Evolutionary conservation across 2,797 vertebrate genomes (phyloP).

Genomic region (Hyperoplus lanceolatus): DNA sequence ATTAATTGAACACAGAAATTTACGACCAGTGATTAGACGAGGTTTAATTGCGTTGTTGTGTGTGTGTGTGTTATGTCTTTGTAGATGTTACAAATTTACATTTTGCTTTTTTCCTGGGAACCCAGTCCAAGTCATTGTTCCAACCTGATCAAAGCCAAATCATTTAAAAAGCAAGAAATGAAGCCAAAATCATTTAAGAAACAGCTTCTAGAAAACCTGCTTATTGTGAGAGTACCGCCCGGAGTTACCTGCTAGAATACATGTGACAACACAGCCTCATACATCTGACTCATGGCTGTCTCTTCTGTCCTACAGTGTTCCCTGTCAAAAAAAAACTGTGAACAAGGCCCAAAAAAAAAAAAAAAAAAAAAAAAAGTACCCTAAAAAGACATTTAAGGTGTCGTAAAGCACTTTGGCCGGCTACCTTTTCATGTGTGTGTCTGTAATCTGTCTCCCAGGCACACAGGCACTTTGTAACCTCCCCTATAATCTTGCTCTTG

Average conservation of each 20-base stretch:
- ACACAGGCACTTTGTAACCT: slow-evolving; percentile 30
- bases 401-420: slow-evolving; percentile 13
- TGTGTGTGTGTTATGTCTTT: too few relatives aligned
- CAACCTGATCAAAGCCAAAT: not conserved
- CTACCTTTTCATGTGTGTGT: slow-evolving; percentile 20
- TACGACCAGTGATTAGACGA: too few relatives aligned
- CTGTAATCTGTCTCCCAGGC: slow-evolving; percentile 56
- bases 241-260: not conserved
- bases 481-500: slow-evolving; percentile 45
- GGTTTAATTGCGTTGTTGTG: too few relatives aligned
- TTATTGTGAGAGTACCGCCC: slow-evolving; percentile 6
- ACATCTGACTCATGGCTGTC: slow-evolving; percentile 6
- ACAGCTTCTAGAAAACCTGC: slow-evolving; percentile 19
- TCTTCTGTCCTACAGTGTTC: not conserved
- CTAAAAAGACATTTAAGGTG: slow-evolving; percentile 26
- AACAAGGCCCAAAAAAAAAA: not conserved
- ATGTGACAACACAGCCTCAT: slow-evolving; percentile 26
- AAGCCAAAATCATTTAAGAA: not conserved
- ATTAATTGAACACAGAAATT: too few relatives aligned
- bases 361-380: not conserved
- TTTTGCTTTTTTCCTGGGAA: too few relatives aligned
- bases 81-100: too few relatives aligned
- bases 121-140: not conserved
- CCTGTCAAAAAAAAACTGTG: not conserved
- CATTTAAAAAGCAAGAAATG: not conserved